Conservation (phyloP, 2,888 invertebrate species). For the Acronicta alni region DNA sequence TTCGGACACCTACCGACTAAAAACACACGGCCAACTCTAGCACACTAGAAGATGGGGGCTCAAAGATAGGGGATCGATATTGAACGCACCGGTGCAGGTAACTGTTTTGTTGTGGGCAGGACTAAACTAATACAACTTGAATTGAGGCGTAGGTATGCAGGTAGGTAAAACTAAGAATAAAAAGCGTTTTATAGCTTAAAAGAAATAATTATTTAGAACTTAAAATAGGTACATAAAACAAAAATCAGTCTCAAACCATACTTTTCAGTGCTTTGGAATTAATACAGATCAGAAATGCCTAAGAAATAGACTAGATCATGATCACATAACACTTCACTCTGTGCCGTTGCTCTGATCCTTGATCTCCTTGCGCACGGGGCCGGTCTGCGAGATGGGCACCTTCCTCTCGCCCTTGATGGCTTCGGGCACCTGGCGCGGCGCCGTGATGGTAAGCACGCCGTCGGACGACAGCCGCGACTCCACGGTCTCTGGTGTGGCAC, state of each 20-base stretch:
- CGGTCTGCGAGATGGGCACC: conserved; percentile 72
- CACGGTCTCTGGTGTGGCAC: conserved; percentile 91
- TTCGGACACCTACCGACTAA: too few species aligned
- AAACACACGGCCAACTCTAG: too few species aligned
- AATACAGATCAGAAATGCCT: conserved; percentile 3
- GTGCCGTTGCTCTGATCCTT: conserved; percentile 59
- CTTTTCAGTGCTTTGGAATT: conserved; percentile 42
- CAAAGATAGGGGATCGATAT: too few species aligned
- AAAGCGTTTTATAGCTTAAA: conserved; percentile 6
- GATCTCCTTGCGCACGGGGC: conserved; percentile 72
- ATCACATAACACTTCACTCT: conserved; percentile 2
- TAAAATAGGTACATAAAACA: conserved; percentile 28
- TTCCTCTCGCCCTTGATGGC: conserved; percentile 65
- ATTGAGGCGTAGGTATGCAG: too few species aligned
- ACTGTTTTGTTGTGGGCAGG: too few species aligned
- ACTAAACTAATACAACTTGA: too few species aligned
- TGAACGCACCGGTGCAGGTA: too few species aligned
- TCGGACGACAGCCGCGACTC: conserved; percentile 92
- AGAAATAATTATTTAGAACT: conserved; percentile 25
- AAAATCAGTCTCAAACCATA: conserved; percentile 64
- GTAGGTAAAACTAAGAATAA: background rate
- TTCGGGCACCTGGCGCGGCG: conserved; percentile 80
- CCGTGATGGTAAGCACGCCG: conserved; percentile 92
- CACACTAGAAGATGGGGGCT: too few species aligned
- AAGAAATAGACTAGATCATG: conserved; percentile 4